Evolutionary conservation across 2,113 vertebrate species (phyloP), one percentile per base, ranked within the genome.

Genomic region (Phainopepla nitens): DNA sequence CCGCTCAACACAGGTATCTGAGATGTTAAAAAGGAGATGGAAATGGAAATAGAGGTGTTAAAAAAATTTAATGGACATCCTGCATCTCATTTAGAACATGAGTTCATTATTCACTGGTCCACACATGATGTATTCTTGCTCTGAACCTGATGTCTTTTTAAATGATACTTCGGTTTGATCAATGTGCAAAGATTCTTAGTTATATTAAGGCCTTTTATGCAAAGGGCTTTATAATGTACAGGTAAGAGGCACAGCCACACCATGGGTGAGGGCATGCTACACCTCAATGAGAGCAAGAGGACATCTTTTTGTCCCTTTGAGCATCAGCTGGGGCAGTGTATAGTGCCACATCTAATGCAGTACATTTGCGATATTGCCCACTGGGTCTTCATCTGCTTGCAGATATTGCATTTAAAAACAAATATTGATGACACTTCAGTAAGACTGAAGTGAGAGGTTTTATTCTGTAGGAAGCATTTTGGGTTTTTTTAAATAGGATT

Each of bases 111-210:
- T 96, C 57, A 91, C 64, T n/a, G 47, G 71, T 82, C 64, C 79
- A 80, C 71, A 50, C 28, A 15, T 35, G 61, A 92, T 64, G 60
- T 64, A 62, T 90, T 93, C 86, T 73, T 65, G 29, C 66, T 87
- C 94, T 83, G 84, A 95, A 87, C 54, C 53, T 47, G 91, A 91
- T 92, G 61, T 81, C 45, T 81, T 84, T 78, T 96, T 87, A 96
- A 94, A 94, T 95, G 94, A 82, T 92, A 87, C 61, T 89, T 93
- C 0, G 61, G 69, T 89, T 90, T 96, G 90, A 94, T 96, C 92
- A 95, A 93, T 93, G 95, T 94, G 72, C 49, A 39, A 71, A 88
- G 68, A 94, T 83, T 87, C 50, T 88, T 79, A n/a, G 70, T 72
- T 84, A 93, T 49, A 93, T 95, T 93, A 90, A 89, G 83, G 72